phyloP scores from a whole-genome alignment of 1,140 invertebrate genomes.

The Dreissena rostriformis region DNA sequence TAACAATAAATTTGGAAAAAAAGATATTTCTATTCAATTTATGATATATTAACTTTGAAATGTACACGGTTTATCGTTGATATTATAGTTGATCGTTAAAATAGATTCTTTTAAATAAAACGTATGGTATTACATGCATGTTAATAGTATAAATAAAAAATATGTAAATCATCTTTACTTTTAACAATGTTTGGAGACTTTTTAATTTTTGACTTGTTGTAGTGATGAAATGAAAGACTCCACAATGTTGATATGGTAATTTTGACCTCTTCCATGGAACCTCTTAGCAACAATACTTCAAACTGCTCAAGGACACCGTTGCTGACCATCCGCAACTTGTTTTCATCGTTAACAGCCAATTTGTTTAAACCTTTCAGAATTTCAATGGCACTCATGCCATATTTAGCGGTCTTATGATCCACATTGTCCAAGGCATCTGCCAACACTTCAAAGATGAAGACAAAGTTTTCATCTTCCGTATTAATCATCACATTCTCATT shows the following conservation, averaged over 20 bases:
- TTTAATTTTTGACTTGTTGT: constrained; percentile 69
- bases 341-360: constrained; percentile 73
- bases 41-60: too few relatives aligned
- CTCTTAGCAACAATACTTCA: constrained; percentile 58
- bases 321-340: constrained; percentile 71
- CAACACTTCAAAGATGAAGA: constrained; percentile 70
- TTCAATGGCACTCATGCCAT: constrained; percentile 73
- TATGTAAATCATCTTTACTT: constrained; percentile 53
- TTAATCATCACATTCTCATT: constrained; percentile 70
- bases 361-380: constrained; percentile 73
- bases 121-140: too few relatives aligned
- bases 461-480: constrained; percentile 66
- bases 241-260: constrained; percentile 70
- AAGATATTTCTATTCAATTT: too few relatives aligned
- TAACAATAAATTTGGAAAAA: too few relatives aligned
- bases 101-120: too few relatives aligned
- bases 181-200: constrained; percentile 66
- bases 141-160: too few relatives aligned
- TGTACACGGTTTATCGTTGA: too few relatives aligned
- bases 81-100: too few relatives aligned
- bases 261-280: constrained; percentile 60
- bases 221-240: constrained; percentile 71
- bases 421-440: constrained; percentile 63
- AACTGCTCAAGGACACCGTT: constrained; percentile 68
- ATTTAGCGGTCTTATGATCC: constrained; percentile 69